These are phyloP conservation scores for Gopherus evgoodei DNA, from an alignment of 2,113 vertebrate species.

Conservation along the genomic window DNA sequence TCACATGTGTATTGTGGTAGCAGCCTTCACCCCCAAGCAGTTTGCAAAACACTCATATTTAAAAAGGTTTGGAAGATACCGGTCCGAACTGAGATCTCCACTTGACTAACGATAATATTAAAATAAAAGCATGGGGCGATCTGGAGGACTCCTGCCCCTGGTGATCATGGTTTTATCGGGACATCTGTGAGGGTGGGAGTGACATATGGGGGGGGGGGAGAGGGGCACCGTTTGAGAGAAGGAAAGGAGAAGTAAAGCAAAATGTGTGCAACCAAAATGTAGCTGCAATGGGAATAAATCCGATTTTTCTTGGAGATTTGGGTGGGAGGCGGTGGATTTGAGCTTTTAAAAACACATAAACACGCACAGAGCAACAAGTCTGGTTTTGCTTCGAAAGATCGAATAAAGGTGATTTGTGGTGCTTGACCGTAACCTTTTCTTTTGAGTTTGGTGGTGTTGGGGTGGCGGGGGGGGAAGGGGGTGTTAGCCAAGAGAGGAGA, in stretches of 20 bases:
- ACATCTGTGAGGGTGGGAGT: not conserved
- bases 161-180: not conserved
- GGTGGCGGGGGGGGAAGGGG: not conserved
- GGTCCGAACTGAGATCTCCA: not conserved
- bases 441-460: not conserved
- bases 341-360: fast-evolving
- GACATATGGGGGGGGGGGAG: not conserved
- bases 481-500: fast-evolving
- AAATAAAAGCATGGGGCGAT: not conserved
- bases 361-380: slow-evolving; percentile 57
- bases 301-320: not conserved
- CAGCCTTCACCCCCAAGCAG: not conserved
- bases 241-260: not conserved
- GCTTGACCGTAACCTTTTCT: not conserved
- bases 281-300: not conserved
- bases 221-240: not conserved
- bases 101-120: not conserved
- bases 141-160: not conserved
- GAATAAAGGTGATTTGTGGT: not conserved
- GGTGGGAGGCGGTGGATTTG: not conserved
- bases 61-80: not conserved
- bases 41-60: not conserved
- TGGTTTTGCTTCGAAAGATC: not conserved
- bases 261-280: not conserved
- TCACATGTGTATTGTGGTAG: not conserved